These are phyloP conservation scores for Phytoseiulus persimilis DNA, from an alignment of 2,888 invertebrate genomes.

Conservation along the genomic window DNA sequence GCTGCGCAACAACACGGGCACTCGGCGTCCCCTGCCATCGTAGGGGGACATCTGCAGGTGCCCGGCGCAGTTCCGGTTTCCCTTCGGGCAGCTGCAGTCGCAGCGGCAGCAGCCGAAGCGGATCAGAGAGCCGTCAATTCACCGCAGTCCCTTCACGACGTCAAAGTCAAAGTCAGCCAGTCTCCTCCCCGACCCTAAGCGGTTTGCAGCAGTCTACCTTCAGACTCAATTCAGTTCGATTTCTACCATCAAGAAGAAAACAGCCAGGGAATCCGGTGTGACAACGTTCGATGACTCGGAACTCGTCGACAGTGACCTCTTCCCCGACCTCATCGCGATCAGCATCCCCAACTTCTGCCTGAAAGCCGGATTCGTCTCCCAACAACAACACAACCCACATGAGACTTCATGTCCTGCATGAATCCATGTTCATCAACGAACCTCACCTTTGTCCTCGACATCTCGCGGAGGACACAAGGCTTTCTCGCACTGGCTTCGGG, in stretches of 20 bases:
- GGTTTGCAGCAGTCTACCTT: conserved; percentile 37
- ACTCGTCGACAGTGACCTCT: no score
- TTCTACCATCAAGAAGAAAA: neutral
- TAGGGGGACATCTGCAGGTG: conserved; percentile 31
- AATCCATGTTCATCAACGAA: no score
- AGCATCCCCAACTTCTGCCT: no score
- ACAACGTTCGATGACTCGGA: neutral
- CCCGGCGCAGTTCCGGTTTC: conserved; percentile 30
- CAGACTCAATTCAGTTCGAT: neutral
- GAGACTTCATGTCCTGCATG: no score
- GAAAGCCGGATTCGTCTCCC: no score
- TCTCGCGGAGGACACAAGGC: neutral
- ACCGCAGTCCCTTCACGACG: conserved; percentile 32
- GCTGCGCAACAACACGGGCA: conserved; percentile 38
- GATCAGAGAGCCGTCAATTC: conserved; percentile 39
- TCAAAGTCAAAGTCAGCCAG: conserved; percentile 19
- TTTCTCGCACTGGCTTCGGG: neutral
- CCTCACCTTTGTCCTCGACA: no score
- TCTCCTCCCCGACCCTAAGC: conserved; percentile 38
- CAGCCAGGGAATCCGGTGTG: neutral
- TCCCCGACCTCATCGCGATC: no score
- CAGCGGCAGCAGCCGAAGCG: conserved; percentile 35
- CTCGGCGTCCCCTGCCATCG: neutral
- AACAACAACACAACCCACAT: no score
- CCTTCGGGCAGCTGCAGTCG: conserved; percentile 16